A percentile compares a stretch with the other conserved stretches of the same genome.
These are phyloP conservation scores for Pangasianodon gigas DNA, from an alignment of 2,113 vertebrate genomes.

Conservation along the genomic window DNA sequence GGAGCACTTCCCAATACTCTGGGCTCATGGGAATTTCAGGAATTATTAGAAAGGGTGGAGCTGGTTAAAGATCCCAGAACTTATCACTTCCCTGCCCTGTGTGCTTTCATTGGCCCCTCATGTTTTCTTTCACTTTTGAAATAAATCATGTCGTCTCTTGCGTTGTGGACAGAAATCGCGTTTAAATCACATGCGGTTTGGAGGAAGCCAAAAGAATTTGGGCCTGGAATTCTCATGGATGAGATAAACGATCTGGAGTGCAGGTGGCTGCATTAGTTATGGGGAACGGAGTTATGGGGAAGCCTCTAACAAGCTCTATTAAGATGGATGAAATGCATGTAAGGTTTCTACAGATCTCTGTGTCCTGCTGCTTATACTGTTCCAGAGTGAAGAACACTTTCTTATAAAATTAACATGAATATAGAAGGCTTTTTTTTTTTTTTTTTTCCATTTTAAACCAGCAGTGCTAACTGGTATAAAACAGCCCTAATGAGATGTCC, in stretches of 20 bases:
- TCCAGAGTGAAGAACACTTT: not conserved
- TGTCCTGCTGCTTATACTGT: not conserved
- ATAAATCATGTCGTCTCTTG: slow-evolving; percentile 2
- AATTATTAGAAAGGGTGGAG: not conserved
- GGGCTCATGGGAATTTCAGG: not conserved
- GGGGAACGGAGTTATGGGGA: not conserved
- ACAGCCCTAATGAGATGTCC: not conserved
- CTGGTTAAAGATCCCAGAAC: not conserved
- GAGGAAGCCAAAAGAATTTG: not conserved
- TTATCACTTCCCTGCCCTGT: not conserved
- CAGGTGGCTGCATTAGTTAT: not conserved
- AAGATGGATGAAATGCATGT: not conserved
- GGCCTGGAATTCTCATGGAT: not conserved
- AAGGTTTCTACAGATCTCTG: not conserved
- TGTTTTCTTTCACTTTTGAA: not conserved
- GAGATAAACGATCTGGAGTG: not conserved
- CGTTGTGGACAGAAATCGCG: not conserved
- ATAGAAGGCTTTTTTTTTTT: no score
- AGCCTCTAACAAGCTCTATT: not conserved
- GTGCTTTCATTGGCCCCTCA: not conserved
- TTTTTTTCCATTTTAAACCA: not conserved
- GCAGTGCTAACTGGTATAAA: no score
- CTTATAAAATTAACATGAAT: not conserved
- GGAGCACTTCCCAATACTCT: not conserved
- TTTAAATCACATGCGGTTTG: not conserved